Conservation (phyloP, 1,140 invertebrate species). For the Brachionus plicatilis region DNA sequence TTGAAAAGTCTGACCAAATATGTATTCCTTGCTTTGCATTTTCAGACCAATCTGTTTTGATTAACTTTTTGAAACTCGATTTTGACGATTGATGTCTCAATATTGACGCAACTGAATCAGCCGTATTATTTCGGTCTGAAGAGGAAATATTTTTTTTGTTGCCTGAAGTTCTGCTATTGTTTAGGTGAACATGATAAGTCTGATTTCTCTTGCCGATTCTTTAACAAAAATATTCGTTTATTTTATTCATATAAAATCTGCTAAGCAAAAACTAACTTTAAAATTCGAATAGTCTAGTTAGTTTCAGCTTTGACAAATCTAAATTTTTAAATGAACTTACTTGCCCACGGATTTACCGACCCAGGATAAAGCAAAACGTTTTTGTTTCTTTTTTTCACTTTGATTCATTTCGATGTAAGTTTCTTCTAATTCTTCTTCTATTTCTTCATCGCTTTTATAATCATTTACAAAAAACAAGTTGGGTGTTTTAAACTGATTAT, state of each 20-base stretch:
- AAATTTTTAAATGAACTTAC: not conserved
- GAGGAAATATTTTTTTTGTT: not conserved
- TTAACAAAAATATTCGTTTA: not conserved
- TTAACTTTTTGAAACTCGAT: not conserved
- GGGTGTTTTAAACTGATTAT: not conserved
- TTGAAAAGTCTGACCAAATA: not conserved
- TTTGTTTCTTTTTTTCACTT: not conserved
- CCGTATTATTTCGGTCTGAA: not conserved
- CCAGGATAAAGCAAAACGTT: not conserved
- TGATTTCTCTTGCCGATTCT: not conserved
- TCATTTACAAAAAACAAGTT: not conserved
- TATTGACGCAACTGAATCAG: not conserved
- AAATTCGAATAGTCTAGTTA: not conserved
- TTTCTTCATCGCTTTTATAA: not conserved
- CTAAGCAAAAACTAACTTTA: too few relatives aligned
- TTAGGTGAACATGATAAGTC: not conserved
- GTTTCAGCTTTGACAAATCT: not conserved
- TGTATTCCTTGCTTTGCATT: constrained; percentile 18
- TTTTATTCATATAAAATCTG: too few relatives aligned
- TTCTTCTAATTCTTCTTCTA: not conserved
- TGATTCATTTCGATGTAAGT: not conserved
- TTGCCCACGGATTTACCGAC: not conserved
- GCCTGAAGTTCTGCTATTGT: not conserved
- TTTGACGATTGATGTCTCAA: not conserved
- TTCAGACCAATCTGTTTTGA: not conserved